Evolutionary conservation across 2,888 invertebrate species (phyloP), one percentile per base, ranked within the genome.

Genomic region (Amphipoea lucens): DNA sequence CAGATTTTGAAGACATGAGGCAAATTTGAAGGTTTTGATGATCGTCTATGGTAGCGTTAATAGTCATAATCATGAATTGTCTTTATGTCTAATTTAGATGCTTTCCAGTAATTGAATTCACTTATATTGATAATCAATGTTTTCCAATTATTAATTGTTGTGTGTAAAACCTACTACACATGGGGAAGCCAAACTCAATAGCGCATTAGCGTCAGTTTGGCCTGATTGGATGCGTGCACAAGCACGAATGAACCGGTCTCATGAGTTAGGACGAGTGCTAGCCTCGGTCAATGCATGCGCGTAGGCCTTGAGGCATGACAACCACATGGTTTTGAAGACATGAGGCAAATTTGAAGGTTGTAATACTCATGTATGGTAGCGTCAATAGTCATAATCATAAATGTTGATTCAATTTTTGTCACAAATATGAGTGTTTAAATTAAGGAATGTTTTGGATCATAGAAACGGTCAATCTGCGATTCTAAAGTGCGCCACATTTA

Each of bases 371-470:
- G 77, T 77, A 77, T 45, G 65, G 65, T 66, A 77, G 65, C 20
- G 54, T 48, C 42, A 45, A 36, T 82, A 60, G 12, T 29, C 23
- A 42, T 73, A 42, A 67, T 45, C 4, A 45, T 36, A 48, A 48
- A 63, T 67, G 12, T 66, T 69, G 12, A 48, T 57, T 77, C 2
- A 23, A 69, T 65, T 48, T 12, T 76, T 42, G 29, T 20, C 57
- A 48, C 0, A 12, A 51, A 51, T 81, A 76, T 72, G 51, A 66
- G 66, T 85, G 60, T 83, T 75, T 75, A 63, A 29, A 71, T 62
- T 72, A 67, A 76, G 67, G n/a, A 68, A 62, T 67, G 29, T 60
- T 84, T 72, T 76, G 42, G 82, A 42, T 85, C 72, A 81, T 83
- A 83, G 69, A 57, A 81, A 65, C 82, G 65, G n/a, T 48, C 12